These are phyloP conservation scores for Taeniopygia guttata DNA, from an alignment of 2,797 vertebrate species.

Conservation along the genomic window DNA sequence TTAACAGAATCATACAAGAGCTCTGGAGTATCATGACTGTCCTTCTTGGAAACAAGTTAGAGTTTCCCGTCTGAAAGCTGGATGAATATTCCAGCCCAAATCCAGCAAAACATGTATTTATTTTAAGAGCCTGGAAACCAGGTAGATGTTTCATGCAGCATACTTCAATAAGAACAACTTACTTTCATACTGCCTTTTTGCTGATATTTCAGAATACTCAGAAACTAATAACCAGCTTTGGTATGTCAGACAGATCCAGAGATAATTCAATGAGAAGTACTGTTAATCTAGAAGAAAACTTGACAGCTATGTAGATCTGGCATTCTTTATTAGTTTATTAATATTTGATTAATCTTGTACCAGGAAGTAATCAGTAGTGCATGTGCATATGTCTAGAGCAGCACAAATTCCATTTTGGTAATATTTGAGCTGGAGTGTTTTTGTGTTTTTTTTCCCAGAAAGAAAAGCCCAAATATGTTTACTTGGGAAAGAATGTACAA, in stretches of 20 bases:
- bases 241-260: neutral
- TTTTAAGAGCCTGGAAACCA: neutral
- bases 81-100: neutral
- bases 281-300: neutral
- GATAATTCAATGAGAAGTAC: neutral
- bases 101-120: neutral
- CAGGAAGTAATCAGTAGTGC: neutral
- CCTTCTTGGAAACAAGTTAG: neutral
- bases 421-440: neutral
- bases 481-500: neutral
- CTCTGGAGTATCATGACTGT: neutral
- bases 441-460: rapidly evolving
- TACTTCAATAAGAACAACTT: neutral
- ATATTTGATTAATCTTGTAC: slow-evolving; percentile 8
- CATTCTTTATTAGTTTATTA: slow-evolving; percentile 32
- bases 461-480: neutral
- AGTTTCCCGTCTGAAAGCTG: neutral
- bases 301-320: neutral
- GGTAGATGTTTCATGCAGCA: neutral
- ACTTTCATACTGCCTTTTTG: neutral
- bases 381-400: neutral
- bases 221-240: neutral
- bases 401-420: neutral
- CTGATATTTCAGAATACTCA: slow-evolving; percentile 5
- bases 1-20: neutral